Conservation (phyloP, 2,113 vertebrate genomes). For the Neolamprologus cancellatus region DNA sequence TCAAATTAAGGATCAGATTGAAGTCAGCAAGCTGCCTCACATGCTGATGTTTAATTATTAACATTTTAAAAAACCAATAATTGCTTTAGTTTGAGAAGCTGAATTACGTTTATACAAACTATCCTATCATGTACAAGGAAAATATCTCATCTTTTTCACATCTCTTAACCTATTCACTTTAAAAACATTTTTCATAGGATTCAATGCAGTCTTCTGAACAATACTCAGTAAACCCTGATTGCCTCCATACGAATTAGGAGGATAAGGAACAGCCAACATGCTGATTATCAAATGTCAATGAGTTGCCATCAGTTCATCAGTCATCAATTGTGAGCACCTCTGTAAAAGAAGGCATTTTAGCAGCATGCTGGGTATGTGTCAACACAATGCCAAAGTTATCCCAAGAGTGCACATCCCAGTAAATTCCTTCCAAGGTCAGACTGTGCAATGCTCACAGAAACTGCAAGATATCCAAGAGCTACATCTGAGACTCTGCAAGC, state of each 20-base stretch:
- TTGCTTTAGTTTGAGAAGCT: not conserved
- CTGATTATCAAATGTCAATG: not conserved
- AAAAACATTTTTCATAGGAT: not conserved
- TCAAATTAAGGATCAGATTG: not conserved
- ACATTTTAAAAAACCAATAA: not conserved
- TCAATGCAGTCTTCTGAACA: not conserved
- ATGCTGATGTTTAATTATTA: not conserved
- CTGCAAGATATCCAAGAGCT: not conserved
- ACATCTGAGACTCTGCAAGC: not conserved
- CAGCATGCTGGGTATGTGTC: not conserved
- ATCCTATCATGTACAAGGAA: not conserved
- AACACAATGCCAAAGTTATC: not conserved
- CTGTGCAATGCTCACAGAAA: not conserved
- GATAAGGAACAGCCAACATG: not conserved
- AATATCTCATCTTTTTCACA: not conserved
- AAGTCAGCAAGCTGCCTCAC: not conserved
- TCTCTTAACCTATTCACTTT: not conserved
- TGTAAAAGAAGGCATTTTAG: not conserved
- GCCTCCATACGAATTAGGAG: not conserved
- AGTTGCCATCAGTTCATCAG: not conserved
- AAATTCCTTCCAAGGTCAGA: not conserved
- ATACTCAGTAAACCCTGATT: not conserved
- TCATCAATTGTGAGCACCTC: not conserved
- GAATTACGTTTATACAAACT: not conserved
- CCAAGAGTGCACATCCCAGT: not conserved